Conservation (phyloP, 2,888 invertebrate genomes). For the Drosophila subquinaria region DNA sequence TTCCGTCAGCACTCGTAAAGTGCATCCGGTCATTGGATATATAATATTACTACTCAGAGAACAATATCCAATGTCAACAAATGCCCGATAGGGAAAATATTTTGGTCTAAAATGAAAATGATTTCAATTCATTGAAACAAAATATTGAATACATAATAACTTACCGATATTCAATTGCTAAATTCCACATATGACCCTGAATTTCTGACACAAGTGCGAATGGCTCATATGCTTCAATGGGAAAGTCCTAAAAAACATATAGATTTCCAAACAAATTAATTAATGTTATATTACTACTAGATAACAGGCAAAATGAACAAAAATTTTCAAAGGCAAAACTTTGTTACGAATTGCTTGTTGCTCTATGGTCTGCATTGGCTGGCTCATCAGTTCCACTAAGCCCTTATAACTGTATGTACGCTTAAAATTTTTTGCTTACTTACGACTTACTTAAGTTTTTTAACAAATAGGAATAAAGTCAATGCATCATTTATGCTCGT, state of each 20-base stretch:
- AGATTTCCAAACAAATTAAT: neutral
- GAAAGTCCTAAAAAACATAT: conserved; percentile 88
- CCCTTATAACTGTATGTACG: too few relatives aligned
- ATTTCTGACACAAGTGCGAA: conserved; percentile 95
- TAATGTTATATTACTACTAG: neutral
- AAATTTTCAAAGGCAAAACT: too few relatives aligned
- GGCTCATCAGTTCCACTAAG: too few relatives aligned
- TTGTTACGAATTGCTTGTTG: too few relatives aligned
- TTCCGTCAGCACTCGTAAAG: conserved; percentile 94
- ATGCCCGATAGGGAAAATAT: conserved; percentile 91
- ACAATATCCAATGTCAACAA: conserved; percentile 93
- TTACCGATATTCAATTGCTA: conserved; percentile 95
- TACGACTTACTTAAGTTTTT: too few relatives aligned
- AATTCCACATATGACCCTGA: conserved; percentile 95
- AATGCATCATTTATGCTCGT: too few relatives aligned
- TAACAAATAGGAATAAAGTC: too few relatives aligned
- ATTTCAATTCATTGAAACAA: neutral
- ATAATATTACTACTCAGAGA: conserved; percentile 96
- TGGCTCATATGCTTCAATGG: conserved; percentile 94
- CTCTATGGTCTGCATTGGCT: too few relatives aligned
- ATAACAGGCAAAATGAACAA: too few relatives aligned
- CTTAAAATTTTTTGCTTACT: too few relatives aligned
- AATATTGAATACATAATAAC: neutral
- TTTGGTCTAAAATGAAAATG: conserved; percentile 88
- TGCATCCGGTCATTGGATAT: conserved; percentile 93